These are phyloP conservation scores for Oxycera nigricornis DNA, from an alignment of 2,888 invertebrate species.

Conservation along the genomic window DNA sequence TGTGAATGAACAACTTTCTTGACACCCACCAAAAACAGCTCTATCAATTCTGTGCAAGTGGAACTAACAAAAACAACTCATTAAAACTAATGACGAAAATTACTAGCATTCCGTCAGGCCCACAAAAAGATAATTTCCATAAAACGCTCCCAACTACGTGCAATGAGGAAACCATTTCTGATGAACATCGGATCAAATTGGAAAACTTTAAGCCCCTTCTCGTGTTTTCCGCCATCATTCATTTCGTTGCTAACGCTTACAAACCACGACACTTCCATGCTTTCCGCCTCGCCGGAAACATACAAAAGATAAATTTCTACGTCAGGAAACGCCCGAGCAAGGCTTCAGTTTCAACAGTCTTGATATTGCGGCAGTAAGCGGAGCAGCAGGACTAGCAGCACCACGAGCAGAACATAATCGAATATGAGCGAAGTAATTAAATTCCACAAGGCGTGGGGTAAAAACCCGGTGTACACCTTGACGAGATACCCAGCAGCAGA, in stretches of 20 bases:
- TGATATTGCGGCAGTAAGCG: not conserved
- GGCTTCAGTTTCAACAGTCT: not conserved
- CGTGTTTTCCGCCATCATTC: not conserved
- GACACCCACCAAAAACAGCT: too few relatives aligned
- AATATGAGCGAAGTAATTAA: conserved; percentile 21
- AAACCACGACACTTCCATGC: not conserved
- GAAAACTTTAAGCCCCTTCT: conserved; percentile 6
- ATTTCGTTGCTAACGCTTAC: not conserved
- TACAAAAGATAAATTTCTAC: not conserved
- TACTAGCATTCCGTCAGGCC: not conserved
- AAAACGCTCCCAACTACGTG: not conserved
- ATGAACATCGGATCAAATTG: conserved; percentile 15
- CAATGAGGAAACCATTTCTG: not conserved
- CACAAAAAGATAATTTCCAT: conserved; percentile 24
- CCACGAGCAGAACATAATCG: not conserved
- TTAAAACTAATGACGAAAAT: conserved; percentile 27
- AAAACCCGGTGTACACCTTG: conserved; percentile 15
- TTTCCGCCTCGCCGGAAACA: not conserved
- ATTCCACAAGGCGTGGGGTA: not conserved
- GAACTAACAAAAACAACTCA: conserved; percentile 26
- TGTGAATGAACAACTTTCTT: too few relatives aligned
- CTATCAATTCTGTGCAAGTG: too few relatives aligned
- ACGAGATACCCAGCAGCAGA: not conserved
- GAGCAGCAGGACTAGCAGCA: not conserved
- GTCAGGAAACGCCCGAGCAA: not conserved